Conservation (phyloP, 2,888 invertebrate genomes). For the Drosophila anomelani region DNA sequence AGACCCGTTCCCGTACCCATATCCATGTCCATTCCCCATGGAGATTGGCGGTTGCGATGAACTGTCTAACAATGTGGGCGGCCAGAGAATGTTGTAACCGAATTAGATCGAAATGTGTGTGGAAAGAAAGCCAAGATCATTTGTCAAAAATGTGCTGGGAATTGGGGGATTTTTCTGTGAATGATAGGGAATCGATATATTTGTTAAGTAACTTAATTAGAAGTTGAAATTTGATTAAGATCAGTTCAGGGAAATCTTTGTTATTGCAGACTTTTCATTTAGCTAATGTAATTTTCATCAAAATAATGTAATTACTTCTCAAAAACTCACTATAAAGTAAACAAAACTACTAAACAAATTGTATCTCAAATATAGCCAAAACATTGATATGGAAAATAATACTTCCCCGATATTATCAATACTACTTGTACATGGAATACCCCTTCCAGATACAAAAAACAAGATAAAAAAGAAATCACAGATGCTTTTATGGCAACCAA, state of each 20-base stretch:
- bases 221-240: neutral
- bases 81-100: constrained; percentile 35
- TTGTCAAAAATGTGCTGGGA: constrained; percentile 17
- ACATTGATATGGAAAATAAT: constrained; percentile 20
- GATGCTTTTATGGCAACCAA: constrained; percentile 25
- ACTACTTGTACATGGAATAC: constrained; percentile 23
- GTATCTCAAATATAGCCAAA: constrained; percentile 10
- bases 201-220: neutral
- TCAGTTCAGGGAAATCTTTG: neutral
- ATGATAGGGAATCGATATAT: neutral
- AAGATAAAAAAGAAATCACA: constrained; percentile 49
- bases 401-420: constrained; percentile 54
- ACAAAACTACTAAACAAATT: constrained; percentile 18
- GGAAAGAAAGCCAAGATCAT: constrained; percentile 26
- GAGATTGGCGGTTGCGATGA: constrained; percentile 34
- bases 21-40: constrained; percentile 25
- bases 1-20: constrained; percentile 10
- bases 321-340: neutral
- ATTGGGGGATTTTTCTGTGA: neutral
- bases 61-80: constrained; percentile 59
- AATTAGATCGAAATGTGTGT: constrained; percentile 29
- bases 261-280: no score
- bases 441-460: constrained; percentile 47
- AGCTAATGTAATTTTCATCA: neutral
- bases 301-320: neutral